Evolutionary conservation across 2,888 invertebrate genomes (phyloP).

Genomic region (Tipula lateralis): DNA sequence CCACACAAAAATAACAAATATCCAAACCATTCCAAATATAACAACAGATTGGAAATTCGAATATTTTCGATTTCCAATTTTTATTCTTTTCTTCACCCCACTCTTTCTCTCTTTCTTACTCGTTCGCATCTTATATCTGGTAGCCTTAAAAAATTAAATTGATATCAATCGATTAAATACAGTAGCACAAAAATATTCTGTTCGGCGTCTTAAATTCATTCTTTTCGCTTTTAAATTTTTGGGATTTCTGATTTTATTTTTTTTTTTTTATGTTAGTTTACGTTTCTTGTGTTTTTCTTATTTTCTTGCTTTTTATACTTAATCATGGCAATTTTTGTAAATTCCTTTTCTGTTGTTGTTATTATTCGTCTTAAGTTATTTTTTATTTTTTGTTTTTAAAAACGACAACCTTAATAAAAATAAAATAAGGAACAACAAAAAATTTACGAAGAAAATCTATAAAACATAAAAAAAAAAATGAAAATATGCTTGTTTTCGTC

Average conservation of each 20-base stretch:
- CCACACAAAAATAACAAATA: background rate
- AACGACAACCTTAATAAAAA: constrained; percentile 11
- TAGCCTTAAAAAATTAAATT: constrained; percentile 27
- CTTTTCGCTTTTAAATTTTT: constrained; percentile 28
- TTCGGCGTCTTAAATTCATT: constrained; percentile 29
- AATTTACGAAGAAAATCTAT: background rate
- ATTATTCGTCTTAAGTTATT: background rate
- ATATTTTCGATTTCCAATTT: constrained; percentile 11
- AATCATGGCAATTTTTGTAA: constrained; percentile 1
- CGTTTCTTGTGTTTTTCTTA: background rate
- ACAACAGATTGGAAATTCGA: constrained; percentile 24
- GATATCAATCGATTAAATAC: constrained; percentile 29
- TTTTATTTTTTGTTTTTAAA: background rate
- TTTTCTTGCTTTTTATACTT: background rate
- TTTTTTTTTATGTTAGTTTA: too few relatives aligned
- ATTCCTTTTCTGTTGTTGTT: background rate
- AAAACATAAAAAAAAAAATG: background rate
- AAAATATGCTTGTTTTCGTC: background rate
- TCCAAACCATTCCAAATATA: background rate
- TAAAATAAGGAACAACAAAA: background rate
- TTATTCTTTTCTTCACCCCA: background rate
- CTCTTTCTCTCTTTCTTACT: too few relatives aligned
- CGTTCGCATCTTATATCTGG: too few relatives aligned
- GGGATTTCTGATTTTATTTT: background rate
- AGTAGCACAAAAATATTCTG: constrained; percentile 26